Evolutionary conservation across 53 echinoderm and acorn worm genomes (phyloP).

Genomic region (Patiria pectinifera): DNA sequence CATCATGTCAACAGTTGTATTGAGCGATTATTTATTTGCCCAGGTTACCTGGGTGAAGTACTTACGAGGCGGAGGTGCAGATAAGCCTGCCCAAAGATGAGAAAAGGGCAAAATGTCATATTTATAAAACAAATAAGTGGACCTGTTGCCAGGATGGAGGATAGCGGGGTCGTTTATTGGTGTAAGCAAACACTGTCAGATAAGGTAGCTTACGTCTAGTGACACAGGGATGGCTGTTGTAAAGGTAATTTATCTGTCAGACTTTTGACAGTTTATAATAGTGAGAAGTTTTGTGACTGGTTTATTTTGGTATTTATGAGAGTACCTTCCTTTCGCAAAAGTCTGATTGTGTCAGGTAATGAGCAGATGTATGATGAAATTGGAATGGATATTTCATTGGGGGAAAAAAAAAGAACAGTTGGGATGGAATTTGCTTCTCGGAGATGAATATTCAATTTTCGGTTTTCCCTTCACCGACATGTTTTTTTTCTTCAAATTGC

Average conservation of each 20-base stretch:
- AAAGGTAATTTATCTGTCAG: background rate
- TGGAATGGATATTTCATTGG: background rate
- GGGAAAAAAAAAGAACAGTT: no score
- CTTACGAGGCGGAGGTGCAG: background rate
- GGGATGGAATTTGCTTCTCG: no score
- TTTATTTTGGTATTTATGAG: background rate
- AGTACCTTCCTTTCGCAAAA: background rate
- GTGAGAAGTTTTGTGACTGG: background rate
- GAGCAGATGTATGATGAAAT: background rate
- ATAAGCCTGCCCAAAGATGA: background rate
- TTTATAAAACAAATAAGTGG: background rate
- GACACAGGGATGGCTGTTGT: background rate
- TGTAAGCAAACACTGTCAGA: background rate
- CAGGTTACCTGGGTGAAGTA: conserved; percentile 3
- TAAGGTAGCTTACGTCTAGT: background rate
- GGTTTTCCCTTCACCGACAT: no score
- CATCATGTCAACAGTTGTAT: background rate
- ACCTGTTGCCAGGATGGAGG: background rate
- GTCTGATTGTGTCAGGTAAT: background rate
- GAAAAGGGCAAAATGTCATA: background rate
- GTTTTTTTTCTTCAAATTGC: no score
- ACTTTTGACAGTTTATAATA: background rate
- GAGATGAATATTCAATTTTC: no score
- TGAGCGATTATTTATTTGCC: conserved; percentile 17
- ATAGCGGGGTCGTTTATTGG: background rate